Base-by-base conservation (phyloP, 2,113 vertebrate species). In the Anarrhichthys ocellatus region DNA sequence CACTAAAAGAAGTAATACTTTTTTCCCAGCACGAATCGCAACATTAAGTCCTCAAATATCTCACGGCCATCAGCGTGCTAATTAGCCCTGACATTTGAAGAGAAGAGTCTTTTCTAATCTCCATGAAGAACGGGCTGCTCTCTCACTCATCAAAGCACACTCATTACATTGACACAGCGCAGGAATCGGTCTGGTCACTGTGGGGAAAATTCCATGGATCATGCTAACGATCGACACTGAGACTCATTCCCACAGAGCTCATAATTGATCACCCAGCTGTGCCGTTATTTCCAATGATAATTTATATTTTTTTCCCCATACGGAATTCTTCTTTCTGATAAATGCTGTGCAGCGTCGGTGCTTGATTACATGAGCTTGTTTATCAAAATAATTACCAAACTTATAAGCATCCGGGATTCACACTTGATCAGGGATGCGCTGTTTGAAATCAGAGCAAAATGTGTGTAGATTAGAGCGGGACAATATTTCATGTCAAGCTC, bases 81-180 rank as follows among this genome's bases (percentile, higher is more conserved):
- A 93, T 91, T 89, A 65, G 50, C 71, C 56, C 70, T 70, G 34
- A 82, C 62, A 81, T 76, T 73, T 75, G 65, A 76, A 34, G n/a
- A 85, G 76, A 82, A 38, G 50, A 71, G 44, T 71, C 68, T 70
- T 83, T 81, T 84, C 59, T 87, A 63, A 88, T 68, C 68, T 85
- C 73, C 58, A 36, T 85, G 73, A 87, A 82, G 82, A 84, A 74
- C 44, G 1, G 22, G 70, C 54, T 3, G 73, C 63, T 85, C 80
- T 83, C 84, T 85, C 88, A 85, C 71, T 90, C 85, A 92, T 88
- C 88, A 90, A 86, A 72, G 36, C 83, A 32, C 68, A 78, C 67
- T 71, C 82, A 81, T 89, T 82, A 88, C 83, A 75, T 74, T 54
- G 88, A 89, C 87, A 76, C 48, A 20, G 69, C 6, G 3, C 75